Evolutionary conservation across 2,797 vertebrate species (phyloP).

Genomic region (Threskiornis aethiopicus): DNA sequence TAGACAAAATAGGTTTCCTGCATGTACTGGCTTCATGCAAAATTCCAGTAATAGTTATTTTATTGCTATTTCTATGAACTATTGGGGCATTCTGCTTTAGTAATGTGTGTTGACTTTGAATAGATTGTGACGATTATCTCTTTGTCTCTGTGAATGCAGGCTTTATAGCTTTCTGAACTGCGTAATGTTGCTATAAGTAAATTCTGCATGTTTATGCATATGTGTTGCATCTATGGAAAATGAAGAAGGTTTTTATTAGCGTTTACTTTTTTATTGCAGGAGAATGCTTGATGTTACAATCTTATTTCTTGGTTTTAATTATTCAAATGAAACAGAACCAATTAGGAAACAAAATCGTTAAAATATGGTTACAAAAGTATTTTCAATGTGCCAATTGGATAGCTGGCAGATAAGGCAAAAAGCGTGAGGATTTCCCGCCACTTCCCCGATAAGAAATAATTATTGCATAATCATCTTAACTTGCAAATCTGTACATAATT

Average conservation of each 20-base stretch:
- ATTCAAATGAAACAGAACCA: not conserved
- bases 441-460: not conserved
- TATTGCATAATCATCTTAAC: not conserved
- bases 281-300: not conserved
- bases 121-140: not conserved
- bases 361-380: not conserved
- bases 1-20: not conserved
- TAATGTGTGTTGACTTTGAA: not conserved
- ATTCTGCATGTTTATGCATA: not conserved
- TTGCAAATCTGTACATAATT: not conserved
- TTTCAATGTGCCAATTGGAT: not conserved
- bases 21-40: not conserved
- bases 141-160: not conserved
- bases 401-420: not conserved
- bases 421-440: not conserved
- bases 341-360: not conserved
- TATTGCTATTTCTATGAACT: not conserved
- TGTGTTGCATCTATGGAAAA: rapidly evolving
- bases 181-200: not conserved
- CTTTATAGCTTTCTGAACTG: not conserved
- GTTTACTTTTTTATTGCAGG: not conserved
- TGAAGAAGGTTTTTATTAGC: not conserved
- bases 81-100: not conserved
- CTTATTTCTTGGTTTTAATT: not conserved
- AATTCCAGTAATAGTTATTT: not conserved